Percentiles rank a stretch among this genome's conserved stretches.
phyloP scores from a whole-genome alignment of 2,797 vertebrate species.

The Orientallactaga sibirica region DNA sequence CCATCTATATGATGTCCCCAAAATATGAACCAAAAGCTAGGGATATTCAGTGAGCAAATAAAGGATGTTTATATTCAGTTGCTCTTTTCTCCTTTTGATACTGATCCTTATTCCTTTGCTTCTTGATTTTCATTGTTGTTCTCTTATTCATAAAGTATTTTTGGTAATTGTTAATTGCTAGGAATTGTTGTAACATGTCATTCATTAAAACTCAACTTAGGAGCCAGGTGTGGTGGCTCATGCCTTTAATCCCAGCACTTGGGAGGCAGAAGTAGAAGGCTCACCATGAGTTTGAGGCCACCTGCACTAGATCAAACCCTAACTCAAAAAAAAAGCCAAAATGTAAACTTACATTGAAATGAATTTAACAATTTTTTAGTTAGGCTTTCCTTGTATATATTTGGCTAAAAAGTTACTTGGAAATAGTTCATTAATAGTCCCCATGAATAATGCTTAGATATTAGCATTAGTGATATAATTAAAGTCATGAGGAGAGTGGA shows the following conservation, averaged over 20 bases:
- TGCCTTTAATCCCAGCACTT: no score
- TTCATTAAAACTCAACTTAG: background rate
- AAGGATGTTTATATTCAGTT: background rate
- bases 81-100: background rate
- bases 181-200: background rate
- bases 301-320: no score
- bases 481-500: background rate
- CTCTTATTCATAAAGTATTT: background rate
- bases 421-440: background rate
- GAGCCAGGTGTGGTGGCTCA: no score
- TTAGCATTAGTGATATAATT: background rate
- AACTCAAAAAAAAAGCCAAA: no score
- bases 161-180: background rate
- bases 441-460: background rate
- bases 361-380: background rate
- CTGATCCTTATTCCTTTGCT: background rate
- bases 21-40: background rate
- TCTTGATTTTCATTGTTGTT: background rate
- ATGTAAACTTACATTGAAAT: background rate
- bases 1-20: background rate
- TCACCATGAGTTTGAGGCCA: no score
- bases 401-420: background rate
- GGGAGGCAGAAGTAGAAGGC: no score
- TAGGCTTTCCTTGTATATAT: background rate
- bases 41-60: background rate